A percentile compares a stretch with the other conserved stretches of the same genome.
These are phyloP conservation scores for Furnarius figulus DNA, from an alignment of 2,113 vertebrate species.

Conservation along the genomic window DNA sequence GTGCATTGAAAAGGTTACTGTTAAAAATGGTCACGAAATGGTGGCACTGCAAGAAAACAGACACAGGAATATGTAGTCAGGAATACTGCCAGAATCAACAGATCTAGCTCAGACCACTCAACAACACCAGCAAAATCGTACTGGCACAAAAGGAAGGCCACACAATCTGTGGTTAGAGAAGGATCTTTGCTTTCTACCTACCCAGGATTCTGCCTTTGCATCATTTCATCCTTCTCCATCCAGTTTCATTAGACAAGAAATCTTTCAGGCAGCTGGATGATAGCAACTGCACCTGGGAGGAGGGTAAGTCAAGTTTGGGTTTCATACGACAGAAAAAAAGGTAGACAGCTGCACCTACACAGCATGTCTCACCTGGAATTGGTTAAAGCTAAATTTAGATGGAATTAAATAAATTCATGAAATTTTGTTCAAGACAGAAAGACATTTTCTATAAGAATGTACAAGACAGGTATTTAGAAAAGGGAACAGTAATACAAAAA, in stretches of 20 bases:
- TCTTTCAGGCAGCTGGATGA: not conserved
- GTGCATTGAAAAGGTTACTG: not conserved
- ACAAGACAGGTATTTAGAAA: not conserved
- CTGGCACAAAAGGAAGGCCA: not conserved
- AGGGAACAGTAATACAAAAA: not conserved
- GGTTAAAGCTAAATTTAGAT: not conserved
- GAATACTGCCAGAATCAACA: not conserved
- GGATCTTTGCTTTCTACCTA: not conserved
- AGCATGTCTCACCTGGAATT: not conserved
- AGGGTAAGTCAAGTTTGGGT: not conserved
- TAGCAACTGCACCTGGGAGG: not conserved
- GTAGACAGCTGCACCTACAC: not conserved
- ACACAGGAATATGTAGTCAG: not conserved
- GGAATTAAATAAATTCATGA: not conserved
- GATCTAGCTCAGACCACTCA: not conserved
- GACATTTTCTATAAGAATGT: not conserved
- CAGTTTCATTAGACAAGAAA: not conserved
- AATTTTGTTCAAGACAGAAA: not conserved
- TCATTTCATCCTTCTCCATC: not conserved
- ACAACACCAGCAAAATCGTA: not conserved
- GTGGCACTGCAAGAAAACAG: not conserved
- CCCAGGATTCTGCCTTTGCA: not conserved
- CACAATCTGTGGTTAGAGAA: not conserved
- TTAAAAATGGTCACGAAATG: not conserved
- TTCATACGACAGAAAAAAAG: not conserved